Evolutionary conservation across 37 sponge, comb jelly and placozoan genomes (phyloP), one percentile per base, ranked within the genome.

Genomic region (Beroe forskalii): DNA sequence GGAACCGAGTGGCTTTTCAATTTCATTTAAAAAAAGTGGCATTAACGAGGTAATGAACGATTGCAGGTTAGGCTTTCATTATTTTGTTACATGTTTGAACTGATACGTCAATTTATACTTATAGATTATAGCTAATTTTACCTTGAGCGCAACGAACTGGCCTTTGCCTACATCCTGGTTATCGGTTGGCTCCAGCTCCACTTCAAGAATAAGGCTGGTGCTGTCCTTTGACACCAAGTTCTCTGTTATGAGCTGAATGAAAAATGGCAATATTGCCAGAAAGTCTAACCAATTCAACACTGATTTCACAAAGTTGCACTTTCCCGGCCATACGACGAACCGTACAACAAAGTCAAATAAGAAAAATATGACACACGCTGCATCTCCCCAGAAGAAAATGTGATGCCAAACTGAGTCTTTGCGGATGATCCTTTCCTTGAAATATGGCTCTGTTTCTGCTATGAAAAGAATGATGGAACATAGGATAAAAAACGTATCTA

Each of bases 231-330:
- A 14, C 2, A 80, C 35, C 55, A 80, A 38, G 30, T 80, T 23
- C 40, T 80, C 86, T 25, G 86, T 80, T 44, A 80, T 44, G 44
- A 80, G 28, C 55, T 33, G 28, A 38, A 80, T 80, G 40, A 80
- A 80, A 48, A 80, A 80, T n/a, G 86, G 86, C 27, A 80, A n/a
- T 22, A 80, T 80, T 24, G 86, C 86, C 40, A 80, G 35, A 80
- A 80, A 80, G 86, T 80, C 86, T 44, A 80, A 80, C 86, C 86
- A 80, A 30, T 80, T 80, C 44, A 80, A 44, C 55, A 80, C 86
- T 80, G 86, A 80, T 30, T 80, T 80, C 0, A 80, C 6, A 48
- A 80, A 80, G 30, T 23, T n/a, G 44, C 28, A 38, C 42, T 80
- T 80, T 22, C 86, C 86, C 6, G 86, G 86, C 86, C 86, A 80